Evolutionary conservation across 2,888 invertebrate species (phyloP), one percentile per base, ranked within the genome.

Genomic region (Pyrochroa serraticornis): DNA sequence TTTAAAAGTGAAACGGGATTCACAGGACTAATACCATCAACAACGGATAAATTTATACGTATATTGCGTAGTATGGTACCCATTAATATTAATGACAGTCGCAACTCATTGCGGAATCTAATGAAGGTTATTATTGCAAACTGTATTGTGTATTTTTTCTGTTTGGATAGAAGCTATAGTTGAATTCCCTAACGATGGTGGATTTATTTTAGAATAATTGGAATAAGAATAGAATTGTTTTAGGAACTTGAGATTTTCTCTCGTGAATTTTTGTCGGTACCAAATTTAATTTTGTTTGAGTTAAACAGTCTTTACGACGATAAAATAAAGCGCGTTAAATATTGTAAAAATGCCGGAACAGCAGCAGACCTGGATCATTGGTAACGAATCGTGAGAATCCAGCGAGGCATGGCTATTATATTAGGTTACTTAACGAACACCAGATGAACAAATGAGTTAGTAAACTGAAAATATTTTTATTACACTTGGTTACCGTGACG

Each of bases 361-460:
- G 58, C 52, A 66, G 70, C 68, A 66, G 67, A 66, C 65, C 61
- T 54, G 61, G 59, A 66, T 63, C 64, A 62, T 61, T 64, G 64
- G 66, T 67, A 70, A 71, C 66, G 70, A 69, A 66, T 67, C 65
- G 68, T 66, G 64, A 69, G 65, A 61, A 59, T 49, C 34, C 69
- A 68, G 61, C 66, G 66, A 66, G 69, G 69, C 71, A 64, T 69
- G 66, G 65, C 66, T 58, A 71, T 73, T 71, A 75, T 76, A 77
- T 77, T 77, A 75, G 75, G 75, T 77, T 77, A 75, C 74, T 75
- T 75, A 77, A 77, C 76, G 76, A 77, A 75, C 74, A 68, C 65
- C 70, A 72, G 72, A 74, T 73, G 72, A 72, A 69, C 70, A 72
- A 74, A 75, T 75, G 74, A 72, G 68, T 73, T 71, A 72, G 75